A percentile compares a stretch with the other conserved stretches of the same genome.
Conservation (phyloP, 1,140 invertebrate species). For the Ericerus pela region DNA sequence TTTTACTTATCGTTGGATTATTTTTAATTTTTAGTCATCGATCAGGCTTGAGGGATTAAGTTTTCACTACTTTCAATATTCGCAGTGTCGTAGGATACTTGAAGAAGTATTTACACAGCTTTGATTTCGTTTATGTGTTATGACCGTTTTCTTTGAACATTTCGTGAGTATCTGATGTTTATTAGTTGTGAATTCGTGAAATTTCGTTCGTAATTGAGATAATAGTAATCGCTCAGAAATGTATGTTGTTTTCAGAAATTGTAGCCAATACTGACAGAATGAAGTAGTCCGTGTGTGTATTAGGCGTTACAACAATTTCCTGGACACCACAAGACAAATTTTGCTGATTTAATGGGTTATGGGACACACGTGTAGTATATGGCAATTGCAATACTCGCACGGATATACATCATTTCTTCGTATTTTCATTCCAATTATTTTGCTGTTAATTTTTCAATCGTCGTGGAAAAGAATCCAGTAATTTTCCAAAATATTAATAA, state of each 20-base stretch:
- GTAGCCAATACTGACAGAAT: constrained; percentile 45
- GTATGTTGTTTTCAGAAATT: constrained; percentile 33
- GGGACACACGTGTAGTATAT: constrained; percentile 56
- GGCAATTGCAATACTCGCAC: constrained; percentile 45
- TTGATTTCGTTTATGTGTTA: constrained; percentile 63
- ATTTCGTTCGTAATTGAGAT: neutral
- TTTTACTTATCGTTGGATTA: too few species aligned
- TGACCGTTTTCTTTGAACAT: constrained; percentile 51
- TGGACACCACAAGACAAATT: constrained; percentile 45
- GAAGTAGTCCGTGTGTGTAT: constrained; percentile 37
- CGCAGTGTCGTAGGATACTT: constrained; percentile 48
- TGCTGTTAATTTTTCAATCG: constrained; percentile 57
- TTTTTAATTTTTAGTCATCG: too few species aligned
- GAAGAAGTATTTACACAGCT: constrained; percentile 59
- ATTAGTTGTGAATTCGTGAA: too few species aligned
- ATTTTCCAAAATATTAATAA: constrained; percentile 33
- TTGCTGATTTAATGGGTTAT: constrained; percentile 54
- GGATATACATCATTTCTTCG: constrained; percentile 49
- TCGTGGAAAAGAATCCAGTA: constrained; percentile 65
- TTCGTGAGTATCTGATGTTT: constrained; percentile 33
- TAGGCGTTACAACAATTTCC: constrained; percentile 46
- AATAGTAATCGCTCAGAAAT: constrained; percentile 11
- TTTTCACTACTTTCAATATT: constrained; percentile 36
- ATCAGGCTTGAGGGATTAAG: neutral
- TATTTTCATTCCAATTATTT: constrained; percentile 54